These are phyloP conservation scores for Oscheius sp. DNA, from an alignment of 2,888 invertebrate species.

Conservation along the genomic window DNA sequence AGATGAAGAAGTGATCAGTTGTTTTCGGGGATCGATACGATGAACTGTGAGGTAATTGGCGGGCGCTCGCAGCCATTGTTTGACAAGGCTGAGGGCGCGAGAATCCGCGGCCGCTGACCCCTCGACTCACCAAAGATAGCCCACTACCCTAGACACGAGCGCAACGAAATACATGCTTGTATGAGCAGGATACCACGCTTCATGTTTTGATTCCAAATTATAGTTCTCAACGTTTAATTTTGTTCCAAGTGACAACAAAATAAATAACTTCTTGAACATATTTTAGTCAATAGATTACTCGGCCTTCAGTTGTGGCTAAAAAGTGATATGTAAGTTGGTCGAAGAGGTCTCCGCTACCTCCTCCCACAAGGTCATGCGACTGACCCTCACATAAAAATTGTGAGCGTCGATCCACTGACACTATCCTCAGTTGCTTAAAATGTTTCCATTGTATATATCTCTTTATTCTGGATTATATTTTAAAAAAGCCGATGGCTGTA, in stretches of 20 bases:
- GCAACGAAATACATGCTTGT: constrained; percentile 5
- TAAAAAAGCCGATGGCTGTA: too few species aligned
- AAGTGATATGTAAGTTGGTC: constrained; percentile 19
- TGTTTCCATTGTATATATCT: too few species aligned
- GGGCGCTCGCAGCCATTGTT: constrained; percentile 33
- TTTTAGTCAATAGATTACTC: too few species aligned
- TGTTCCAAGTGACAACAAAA: too few species aligned
- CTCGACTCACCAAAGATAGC: constrained; percentile 28
- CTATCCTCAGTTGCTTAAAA: too few species aligned
- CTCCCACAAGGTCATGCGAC: constrained; percentile 22
- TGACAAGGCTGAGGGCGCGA: constrained; percentile 32
- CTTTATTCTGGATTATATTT: too few species aligned
- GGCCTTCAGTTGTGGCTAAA: too few species aligned
- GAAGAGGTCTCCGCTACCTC: constrained; percentile 22
- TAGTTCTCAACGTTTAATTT: too few species aligned
- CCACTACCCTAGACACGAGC: constrained; percentile 22
- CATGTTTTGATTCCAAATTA: too few species aligned
- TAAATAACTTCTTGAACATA: too few species aligned
- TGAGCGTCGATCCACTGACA: constrained; percentile 12
- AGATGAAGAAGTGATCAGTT: constrained; percentile 10
- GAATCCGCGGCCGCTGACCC: constrained; percentile 30
- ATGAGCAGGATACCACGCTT: too few species aligned
- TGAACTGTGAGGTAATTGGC: constrained; percentile 33
- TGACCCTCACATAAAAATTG: constrained; percentile 23
- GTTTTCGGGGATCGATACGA: constrained; percentile 28